Evolutionary conservation across 2,113 vertebrate species (phyloP).

Genomic region (Colaptes auratus): DNA sequence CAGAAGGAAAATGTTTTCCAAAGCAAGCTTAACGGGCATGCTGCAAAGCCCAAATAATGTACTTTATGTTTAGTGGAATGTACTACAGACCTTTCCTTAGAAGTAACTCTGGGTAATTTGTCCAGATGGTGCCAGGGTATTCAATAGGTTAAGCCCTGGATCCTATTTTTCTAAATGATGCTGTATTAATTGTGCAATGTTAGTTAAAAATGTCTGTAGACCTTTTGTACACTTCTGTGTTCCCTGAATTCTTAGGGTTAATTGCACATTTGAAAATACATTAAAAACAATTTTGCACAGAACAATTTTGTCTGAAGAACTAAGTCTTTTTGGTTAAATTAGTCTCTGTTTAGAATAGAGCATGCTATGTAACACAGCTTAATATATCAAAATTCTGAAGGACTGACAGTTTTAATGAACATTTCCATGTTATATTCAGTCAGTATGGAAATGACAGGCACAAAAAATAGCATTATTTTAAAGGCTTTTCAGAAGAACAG

Average conservation of each 20-base stretch:
- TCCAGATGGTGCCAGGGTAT: not conserved
- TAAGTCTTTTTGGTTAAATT: not conserved
- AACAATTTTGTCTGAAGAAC: not conserved
- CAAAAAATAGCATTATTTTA: not conserved
- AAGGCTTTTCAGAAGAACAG: not conserved
- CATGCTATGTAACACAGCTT: not conserved
- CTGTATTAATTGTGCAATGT: not conserved
- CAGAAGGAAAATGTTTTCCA: not conserved
- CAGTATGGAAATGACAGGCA: not conserved
- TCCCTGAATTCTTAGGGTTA: conserved; percentile 13
- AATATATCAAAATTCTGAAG: not conserved
- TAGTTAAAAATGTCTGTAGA: not conserved
- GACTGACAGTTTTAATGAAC: not conserved
- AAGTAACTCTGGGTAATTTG: not conserved
- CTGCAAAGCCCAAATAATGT: not conserved
- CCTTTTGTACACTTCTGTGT: not conserved
- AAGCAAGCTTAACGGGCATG: not conserved
- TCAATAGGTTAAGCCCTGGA: not conserved
- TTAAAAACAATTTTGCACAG: conserved; percentile 21
- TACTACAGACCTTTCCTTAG: not conserved
- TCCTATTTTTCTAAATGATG: conserved; percentile 15
- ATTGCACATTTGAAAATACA: not conserved
- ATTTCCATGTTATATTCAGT: not conserved
- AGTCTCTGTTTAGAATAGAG: not conserved
- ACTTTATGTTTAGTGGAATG: not conserved